Percentiles rank a stretch among this genome's conserved stretches.
Evolutionary conservation across 2,888 invertebrate genomes (phyloP).

Genomic region (Drosophila subquinaria): DNA sequence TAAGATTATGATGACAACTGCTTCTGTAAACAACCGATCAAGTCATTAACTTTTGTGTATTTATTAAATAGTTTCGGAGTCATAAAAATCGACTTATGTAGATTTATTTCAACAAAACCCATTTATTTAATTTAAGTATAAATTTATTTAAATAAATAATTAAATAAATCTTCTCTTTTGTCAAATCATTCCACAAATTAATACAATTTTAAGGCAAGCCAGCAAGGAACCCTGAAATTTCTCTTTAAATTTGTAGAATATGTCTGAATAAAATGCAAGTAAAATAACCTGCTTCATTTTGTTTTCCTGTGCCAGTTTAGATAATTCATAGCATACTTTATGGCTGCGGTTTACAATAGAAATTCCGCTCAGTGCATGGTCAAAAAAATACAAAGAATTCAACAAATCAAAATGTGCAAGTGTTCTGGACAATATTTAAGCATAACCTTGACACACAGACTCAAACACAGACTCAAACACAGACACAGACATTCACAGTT

Average conservation of each 20-base stretch:
- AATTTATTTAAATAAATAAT: too few species aligned
- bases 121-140: too few species aligned
- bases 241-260: not conserved
- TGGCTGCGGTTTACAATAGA: constrained; percentile 19
- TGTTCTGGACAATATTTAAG: constrained; percentile 72
- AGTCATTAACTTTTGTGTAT: too few species aligned
- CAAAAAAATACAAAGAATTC: constrained; percentile 25
- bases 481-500: constrained; percentile 17
- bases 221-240: too few species aligned
- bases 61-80: too few species aligned
- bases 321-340: constrained; percentile 24
- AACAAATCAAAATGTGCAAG: constrained; percentile 79
- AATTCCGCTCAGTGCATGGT: constrained; percentile 30
- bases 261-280: not conserved
- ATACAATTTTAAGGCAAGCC: not conserved
- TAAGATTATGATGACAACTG: too few species aligned
- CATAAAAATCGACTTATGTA: too few species aligned
- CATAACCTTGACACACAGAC: constrained; percentile 71
- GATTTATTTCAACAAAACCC: too few species aligned
- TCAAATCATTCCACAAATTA: not conserved
- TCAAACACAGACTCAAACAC: constrained; percentile 62
- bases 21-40: too few species aligned
- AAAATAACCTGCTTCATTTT: not conserved
- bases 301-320: not conserved
- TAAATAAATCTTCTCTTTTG: too few species aligned